phyloP scores from a whole-genome alignment of 2,113 vertebrate genomes.

The Mandrillus leucophaeus region DNA sequence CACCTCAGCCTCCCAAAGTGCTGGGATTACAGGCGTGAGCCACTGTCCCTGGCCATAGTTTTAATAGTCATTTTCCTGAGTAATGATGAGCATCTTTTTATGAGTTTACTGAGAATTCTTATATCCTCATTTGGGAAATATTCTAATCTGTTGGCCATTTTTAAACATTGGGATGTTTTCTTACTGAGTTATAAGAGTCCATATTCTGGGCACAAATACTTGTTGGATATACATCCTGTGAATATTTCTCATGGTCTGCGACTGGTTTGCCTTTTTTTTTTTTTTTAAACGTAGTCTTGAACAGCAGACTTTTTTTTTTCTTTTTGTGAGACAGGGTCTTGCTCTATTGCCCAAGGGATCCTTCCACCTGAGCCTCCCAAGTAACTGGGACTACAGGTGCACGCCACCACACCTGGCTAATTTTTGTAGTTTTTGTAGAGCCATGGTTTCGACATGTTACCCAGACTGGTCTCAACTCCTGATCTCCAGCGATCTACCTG shows the following conservation, averaged over 20 bases:
- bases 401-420: neutral
- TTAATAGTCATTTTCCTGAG: conserved; percentile 22
- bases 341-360: neutral
- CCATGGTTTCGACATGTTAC: neutral
- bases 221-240: neutral
- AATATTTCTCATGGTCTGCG: neutral
- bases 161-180: neutral
- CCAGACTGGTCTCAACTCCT: neutral
- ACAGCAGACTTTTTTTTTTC: neutral
- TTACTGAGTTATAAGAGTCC: neutral
- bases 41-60: neutral
- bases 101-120: conserved; percentile 9
- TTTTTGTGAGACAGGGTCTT: neutral
- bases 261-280: neutral
- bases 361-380: neutral
- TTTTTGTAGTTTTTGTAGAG: neutral
- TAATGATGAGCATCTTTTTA: conserved; percentile 10
- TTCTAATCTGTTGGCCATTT: neutral
- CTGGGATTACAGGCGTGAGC: too few relatives aligned
- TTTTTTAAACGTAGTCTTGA: neutral
- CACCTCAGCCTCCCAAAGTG: too few relatives aligned
- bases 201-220: neutral
- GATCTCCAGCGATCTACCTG: neutral
- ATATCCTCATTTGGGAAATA: neutral
- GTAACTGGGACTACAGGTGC: neutral